A percentile compares a stretch with the other conserved stretches of the same genome.
These are phyloP conservation scores for Argyresthia goedartella DNA, from an alignment of 2,888 invertebrate genomes.

Conservation along the genomic window DNA sequence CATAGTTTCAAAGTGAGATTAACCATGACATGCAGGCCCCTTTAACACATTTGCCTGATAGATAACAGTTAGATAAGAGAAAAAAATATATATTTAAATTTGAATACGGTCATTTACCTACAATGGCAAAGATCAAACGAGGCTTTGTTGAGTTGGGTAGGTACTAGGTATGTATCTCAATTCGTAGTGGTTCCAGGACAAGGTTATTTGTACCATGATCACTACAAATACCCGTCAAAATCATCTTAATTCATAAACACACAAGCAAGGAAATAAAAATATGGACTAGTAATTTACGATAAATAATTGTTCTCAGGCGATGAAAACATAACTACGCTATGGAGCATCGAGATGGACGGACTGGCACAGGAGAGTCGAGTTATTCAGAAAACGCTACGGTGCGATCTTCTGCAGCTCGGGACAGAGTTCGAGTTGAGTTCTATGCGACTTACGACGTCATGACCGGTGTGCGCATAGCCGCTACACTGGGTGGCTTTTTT, in stretches of 20 bases:
- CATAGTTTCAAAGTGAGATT: no score
- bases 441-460: slow-evolving; percentile 94
- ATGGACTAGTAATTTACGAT: background rate
- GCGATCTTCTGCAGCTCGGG: slow-evolving; percentile 65
- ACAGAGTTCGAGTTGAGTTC: slow-evolving; percentile 83
- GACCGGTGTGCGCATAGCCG: slow-evolving; percentile 93
- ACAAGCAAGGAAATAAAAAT: background rate
- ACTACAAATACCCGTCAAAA: background rate
- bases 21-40: no score
- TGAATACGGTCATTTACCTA: no score
- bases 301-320: slow-evolving; percentile 38
- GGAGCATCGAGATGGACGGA: slow-evolving; percentile 59
- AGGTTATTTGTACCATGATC: background rate
- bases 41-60: no score
- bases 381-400: slow-evolving; percentile 43
- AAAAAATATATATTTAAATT: no score
- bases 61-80: no score
- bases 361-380: slow-evolving; percentile 33
- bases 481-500: slow-evolving; percentile 92
- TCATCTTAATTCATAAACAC: background rate
- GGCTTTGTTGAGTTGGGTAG: no score
- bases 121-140: no score
- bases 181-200: no score
- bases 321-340: slow-evolving; percentile 61
- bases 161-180: no score